Percentiles rank a stretch among this genome's conserved stretches.
Evolutionary conservation across 2,888 invertebrate genomes (phyloP).

Genomic region (Glyphotaelius pellucidus): DNA sequence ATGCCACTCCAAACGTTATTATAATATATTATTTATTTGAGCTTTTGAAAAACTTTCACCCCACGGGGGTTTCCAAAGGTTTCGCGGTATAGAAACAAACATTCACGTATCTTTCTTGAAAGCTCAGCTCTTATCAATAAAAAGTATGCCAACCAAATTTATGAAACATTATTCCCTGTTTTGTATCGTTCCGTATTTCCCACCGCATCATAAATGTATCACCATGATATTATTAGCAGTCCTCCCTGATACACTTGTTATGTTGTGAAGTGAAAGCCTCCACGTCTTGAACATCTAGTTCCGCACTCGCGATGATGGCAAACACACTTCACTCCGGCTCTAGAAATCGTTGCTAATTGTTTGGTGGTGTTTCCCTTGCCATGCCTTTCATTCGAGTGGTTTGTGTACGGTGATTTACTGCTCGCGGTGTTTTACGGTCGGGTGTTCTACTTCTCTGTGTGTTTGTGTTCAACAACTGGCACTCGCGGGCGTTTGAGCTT

Average conservation of each 20-base stretch:
- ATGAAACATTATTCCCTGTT: background rate
- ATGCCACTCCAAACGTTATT: too few relatives aligned
- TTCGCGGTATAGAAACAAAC: background rate
- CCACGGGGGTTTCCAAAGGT: background rate
- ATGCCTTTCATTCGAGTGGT: slow-evolving; percentile 32
- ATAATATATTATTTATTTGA: too few relatives aligned
- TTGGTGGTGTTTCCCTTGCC: slow-evolving; percentile 6
- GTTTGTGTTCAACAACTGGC: slow-evolving; percentile 24
- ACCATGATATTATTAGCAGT: background rate
- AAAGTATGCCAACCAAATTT: background rate
- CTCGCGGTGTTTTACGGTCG: too few relatives aligned
- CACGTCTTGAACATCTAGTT: slow-evolving; percentile 3
- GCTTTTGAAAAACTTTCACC: too few relatives aligned
- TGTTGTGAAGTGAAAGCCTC: background rate
- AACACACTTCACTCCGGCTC: slow-evolving; percentile 26
- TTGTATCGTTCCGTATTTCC: background rate
- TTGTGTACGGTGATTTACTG: slow-evolving; percentile 38
- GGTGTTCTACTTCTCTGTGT: background rate
- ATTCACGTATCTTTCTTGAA: background rate
- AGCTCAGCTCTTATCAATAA: background rate
- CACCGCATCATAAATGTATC: background rate
- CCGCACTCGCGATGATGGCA: slow-evolving; percentile 25
- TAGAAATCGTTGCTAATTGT: slow-evolving; percentile 31
- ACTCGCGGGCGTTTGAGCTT: slow-evolving; percentile 34
- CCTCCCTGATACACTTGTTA: background rate